A percentile compares a stretch with the other conserved stretches of the same genome.
Evolutionary conservation across 2,797 vertebrate species (phyloP).

Genomic region (Amazonetta brasiliensis): DNA sequence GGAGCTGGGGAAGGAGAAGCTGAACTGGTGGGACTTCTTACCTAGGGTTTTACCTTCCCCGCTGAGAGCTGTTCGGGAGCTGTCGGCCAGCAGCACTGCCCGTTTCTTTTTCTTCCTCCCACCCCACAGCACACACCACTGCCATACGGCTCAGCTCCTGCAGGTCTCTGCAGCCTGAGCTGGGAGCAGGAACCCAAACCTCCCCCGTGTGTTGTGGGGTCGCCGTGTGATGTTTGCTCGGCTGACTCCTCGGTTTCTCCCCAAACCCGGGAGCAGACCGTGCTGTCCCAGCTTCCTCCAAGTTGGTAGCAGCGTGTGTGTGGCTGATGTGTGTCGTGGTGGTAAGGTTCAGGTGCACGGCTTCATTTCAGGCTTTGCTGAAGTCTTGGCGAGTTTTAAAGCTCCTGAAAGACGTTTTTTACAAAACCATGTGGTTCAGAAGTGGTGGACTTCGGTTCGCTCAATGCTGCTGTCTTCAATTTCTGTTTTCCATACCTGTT

Average conservation of each 20-base stretch:
- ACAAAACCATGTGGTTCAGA: not conserved
- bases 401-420: not conserved
- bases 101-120: not conserved
- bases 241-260: not conserved
- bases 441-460: not conserved
- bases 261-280: not conserved
- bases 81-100: fast-evolving
- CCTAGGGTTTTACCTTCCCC: not conserved
- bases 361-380: not conserved
- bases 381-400: not conserved
- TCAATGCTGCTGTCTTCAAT: not conserved
- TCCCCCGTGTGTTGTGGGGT: not conserved
- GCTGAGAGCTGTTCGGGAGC: not conserved
- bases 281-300: not conserved
- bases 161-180: not conserved
- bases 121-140: fast-evolving
- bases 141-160: not conserved
- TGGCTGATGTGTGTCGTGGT: not conserved
- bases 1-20: not conserved
- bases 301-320: not conserved
- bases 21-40: not conserved
- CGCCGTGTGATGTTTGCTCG: not conserved
- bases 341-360: not conserved
- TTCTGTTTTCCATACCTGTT: not conserved
- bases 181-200: not conserved